Percentiles rank a stretch among this genome's conserved stretches.
Conservation (phyloP, 2,888 invertebrate species). For the Limulus polyphemus region DNA sequence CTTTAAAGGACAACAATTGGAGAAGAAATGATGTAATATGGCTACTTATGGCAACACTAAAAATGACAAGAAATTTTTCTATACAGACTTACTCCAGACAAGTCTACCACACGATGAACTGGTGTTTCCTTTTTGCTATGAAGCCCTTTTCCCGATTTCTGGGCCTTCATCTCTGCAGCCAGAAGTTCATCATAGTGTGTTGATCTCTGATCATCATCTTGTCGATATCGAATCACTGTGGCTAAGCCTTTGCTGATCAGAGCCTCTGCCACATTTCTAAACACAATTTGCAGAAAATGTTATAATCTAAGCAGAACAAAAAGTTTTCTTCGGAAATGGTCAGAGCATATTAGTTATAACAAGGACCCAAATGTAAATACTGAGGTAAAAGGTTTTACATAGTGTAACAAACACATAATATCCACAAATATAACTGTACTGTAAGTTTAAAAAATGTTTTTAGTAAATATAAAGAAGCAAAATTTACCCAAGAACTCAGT, state of each 20-base stretch:
- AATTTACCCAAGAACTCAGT: too few relatives aligned
- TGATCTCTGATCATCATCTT: constrained; percentile 91
- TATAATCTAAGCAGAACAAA: constrained; percentile 5
- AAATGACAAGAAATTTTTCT: too few relatives aligned
- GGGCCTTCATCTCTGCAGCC: constrained; percentile 84
- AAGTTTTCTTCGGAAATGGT: too few relatives aligned
- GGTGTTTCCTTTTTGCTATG: constrained; percentile 70
- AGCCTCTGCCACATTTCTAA: constrained; percentile 79
- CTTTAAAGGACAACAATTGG: too few relatives aligned
- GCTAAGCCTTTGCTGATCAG: constrained; percentile 83
- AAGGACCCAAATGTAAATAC: too few relatives aligned
- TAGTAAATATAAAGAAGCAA: too few relatives aligned
- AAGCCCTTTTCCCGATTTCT: constrained; percentile 66
- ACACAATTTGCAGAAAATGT: constrained; percentile 16
- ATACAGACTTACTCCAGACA: constrained; percentile 46
- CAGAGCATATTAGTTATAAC: too few relatives aligned
- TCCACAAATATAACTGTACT: too few relatives aligned
- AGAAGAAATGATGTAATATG: too few relatives aligned
- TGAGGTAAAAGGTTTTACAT: too few relatives aligned
- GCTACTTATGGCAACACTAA: not conserved
- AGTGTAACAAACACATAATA: too few relatives aligned
- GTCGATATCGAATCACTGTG: constrained; percentile 80
- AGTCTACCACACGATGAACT: constrained; percentile 61
- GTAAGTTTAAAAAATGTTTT: too few relatives aligned
- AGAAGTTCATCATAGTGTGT: constrained; percentile 82